Base-by-base conservation (phyloP, 2,888 invertebrate species). In the Pogonocherus hispidulus region DNA sequence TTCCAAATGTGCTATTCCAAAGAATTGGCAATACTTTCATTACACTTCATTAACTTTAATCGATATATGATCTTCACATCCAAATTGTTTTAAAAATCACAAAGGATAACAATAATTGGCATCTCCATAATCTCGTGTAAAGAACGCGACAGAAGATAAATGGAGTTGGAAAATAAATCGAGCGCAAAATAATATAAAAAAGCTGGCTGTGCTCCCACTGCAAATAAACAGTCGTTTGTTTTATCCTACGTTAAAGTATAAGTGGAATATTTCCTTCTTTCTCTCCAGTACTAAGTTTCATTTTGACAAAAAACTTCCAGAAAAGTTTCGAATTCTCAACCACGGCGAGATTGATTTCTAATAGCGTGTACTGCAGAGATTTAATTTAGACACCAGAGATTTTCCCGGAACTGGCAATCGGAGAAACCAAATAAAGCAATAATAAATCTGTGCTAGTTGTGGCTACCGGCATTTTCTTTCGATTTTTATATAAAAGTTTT, bases 321-420 rank as follows among this genome's bases (percentile, higher is more conserved):
- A n/a, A 9, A 51, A 52, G 52, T 52, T 52, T 18, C 18, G 6
- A 32, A 9, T 51, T 27, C 18, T 0, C 32, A 27, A 32, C 27
- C 18, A 35, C 35, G 4, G 16, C 11, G 14, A 22, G 11, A 51
- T 51, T 51, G 49, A 23, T 51, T 51, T 51, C 49, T 51, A n/a
- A 51, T 23, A 23, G 23, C 22, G 49, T 14, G 23, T 5, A 51
- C 23, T 23, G 14, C 11, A 11, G 8, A 16, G 14, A 22, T 49
- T 49, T 49, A 49, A 49, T 49, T 49, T 22, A n/a, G 1, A 20
- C 22, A 27, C 27, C 27, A 32, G 32, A 32, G 32, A 32, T 32
- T 32, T 32, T 32, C 32, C 11, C 32, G 32, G 32, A 32, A 11
- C 9, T 32, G 32, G 11, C 9, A 32, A 32, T 11, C 32, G 32